Evolutionary conservation across 2,797 vertebrate species (phyloP).

Genomic region (Leptodactylus fallax): DNA sequence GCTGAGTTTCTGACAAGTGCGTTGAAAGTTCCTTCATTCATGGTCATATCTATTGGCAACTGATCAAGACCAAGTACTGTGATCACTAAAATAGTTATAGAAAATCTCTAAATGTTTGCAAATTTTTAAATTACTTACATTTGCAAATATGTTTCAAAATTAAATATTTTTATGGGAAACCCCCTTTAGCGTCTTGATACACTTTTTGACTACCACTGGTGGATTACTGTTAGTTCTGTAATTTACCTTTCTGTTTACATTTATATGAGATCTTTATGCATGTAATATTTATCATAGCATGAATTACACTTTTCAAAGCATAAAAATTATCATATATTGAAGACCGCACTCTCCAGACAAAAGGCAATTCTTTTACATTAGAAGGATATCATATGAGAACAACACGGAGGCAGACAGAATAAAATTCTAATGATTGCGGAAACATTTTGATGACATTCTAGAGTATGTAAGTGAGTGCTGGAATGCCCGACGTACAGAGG

Average conservation of each 20-base stretch:
- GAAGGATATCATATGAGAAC: constrained; percentile 16
- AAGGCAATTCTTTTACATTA: constrained; percentile 27
- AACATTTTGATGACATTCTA: constrained; percentile 32
- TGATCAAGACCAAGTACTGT: no score
- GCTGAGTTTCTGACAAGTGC: no score
- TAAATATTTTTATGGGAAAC: no score
- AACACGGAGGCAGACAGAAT: constrained; percentile 18
- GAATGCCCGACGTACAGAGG: not conserved
- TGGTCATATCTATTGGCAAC: no score
- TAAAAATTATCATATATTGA: not conserved
- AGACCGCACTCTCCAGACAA: not conserved
- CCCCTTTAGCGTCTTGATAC: no score
- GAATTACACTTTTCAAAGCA: not conserved
- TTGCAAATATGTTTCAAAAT: no score
- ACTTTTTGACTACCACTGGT: not conserved
- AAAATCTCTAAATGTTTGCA: no score
- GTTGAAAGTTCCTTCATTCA: no score
- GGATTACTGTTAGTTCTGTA: not conserved
- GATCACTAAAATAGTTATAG: no score
- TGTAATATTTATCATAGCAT: not conserved
- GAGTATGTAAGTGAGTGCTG: constrained; percentile 14
- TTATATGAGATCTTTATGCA: not conserved
- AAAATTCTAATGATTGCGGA: constrained; percentile 43
- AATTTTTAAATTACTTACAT: no score
- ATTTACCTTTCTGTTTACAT: not conserved